phyloP scores from a whole-genome alignment of 2,113 vertebrate genomes.

The Pteronura brasiliensis region DNA sequence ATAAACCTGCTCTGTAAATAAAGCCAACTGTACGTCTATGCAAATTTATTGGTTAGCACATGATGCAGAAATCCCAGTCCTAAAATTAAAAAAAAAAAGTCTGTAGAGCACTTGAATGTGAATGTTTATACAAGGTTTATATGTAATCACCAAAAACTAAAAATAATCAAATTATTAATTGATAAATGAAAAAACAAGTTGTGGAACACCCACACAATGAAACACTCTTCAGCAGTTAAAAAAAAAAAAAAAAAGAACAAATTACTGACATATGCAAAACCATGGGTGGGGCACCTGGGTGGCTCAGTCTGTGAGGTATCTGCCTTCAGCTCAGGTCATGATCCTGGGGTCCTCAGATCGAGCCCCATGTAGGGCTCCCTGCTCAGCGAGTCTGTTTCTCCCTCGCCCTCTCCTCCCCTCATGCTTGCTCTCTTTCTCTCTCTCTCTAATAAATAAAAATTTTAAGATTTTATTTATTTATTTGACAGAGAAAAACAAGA shows the following conservation, averaged over 20 bases:
- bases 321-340: not conserved
- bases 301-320: not conserved
- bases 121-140: not conserved
- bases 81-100: not conserved
- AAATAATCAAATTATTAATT: not conserved
- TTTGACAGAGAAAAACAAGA: too few relatives aligned
- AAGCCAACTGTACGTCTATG: constrained; percentile 91
- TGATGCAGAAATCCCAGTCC: not conserved
- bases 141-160: not conserved
- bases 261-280: not conserved
- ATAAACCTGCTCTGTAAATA: constrained; percentile 89
- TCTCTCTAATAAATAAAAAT: too few relatives aligned
- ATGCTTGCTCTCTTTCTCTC: not conserved
- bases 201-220: not conserved
- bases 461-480: too few relatives aligned
- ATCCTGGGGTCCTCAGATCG: not conserved
- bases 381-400: not conserved
- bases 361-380: not conserved
- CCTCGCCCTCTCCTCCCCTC: not conserved
- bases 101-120: not conserved
- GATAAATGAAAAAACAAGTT: not conserved
- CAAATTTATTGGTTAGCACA: constrained; percentile 82
- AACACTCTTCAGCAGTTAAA: not conserved
- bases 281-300: not conserved
- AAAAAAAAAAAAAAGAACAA: not conserved